Evolutionary conservation across 2,888 invertebrate genomes (phyloP), one percentile per base, ranked within the genome.

Genomic region (Tenthredo scrophulariae): DNA sequence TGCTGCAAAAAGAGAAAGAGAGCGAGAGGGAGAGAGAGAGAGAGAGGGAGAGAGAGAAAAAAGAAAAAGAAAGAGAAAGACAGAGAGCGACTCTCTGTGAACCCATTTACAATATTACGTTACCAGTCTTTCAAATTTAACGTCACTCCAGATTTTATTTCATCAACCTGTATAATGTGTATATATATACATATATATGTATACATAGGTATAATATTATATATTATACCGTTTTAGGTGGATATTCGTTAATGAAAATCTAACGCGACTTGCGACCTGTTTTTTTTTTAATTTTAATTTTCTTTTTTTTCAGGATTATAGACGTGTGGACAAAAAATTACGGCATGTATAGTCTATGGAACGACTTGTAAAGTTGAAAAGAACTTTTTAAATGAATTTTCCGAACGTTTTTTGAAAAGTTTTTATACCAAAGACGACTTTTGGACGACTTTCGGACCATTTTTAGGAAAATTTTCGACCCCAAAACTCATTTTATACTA

Each of bases 61-160:
- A 37, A 13, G 2, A n/a, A n/a, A 70, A 70, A n/a, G 18, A 29
- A 3, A 4, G 6, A 37, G 0, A 54, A 2, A 29, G 26, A 26
- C 0, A 13, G 6, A 29, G 22, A 26, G 13, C 13, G 33, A 13
- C 5, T 4, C 54, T 54, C 54, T 15, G 33, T 26, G 80, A 80
- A 80, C 80, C 80, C 80, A 80, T 80, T 80, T 80, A 62, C 80
- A 40, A 80, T 80, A 80, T 80, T 80, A 80, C 80, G 62, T 80
- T 80, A 80, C 58, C 33, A 40, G 80, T 62, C 80, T 80, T 80
- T 80, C 62, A 40, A 80, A 80, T 80, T 62, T 22, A 33, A 62
- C 80, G 80, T 80, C 62, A 80, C 50, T 77, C 77, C 50, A 50
- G 26, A 22, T 75, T 37, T 72, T 43, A 72, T 54, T 54, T 50